Percentiles rank a stretch among this genome's conserved stretches.
Conservation (phyloP, 2,888 invertebrate genomes). For the Polietes domitor region DNA sequence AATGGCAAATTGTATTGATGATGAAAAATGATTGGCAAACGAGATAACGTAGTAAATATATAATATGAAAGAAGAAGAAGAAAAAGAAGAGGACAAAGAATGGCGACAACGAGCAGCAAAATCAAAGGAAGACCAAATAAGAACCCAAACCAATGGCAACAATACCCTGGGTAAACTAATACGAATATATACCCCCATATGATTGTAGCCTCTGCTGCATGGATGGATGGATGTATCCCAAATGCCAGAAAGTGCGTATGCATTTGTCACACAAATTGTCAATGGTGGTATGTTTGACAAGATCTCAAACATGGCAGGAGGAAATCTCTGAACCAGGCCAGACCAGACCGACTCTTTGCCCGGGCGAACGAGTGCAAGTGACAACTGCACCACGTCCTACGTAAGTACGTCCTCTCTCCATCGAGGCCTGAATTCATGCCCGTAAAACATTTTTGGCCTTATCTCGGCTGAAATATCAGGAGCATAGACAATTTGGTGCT, state of each 20-base stretch:
- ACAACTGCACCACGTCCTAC: slow-evolving; percentile 49
- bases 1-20: slow-evolving; percentile 65
- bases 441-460: slow-evolving; percentile 48
- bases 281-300: slow-evolving; percentile 40
- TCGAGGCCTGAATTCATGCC: slow-evolving; percentile 29
- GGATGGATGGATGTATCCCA: background rate
- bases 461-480: slow-evolving; percentile 59
- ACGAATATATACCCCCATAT: slow-evolving; percentile 21
- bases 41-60: slow-evolving; percentile 62
- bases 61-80: background rate
- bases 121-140: slow-evolving; percentile 25
- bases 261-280: slow-evolving; percentile 65
- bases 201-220: background rate
- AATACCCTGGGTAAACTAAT: slow-evolving; percentile 1
- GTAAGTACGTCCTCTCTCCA: background rate
- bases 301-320: slow-evolving; percentile 17
- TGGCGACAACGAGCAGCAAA: slow-evolving; percentile 30
- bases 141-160: background rate
- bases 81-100: background rate
- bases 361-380: background rate
- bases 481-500: slow-evolving; percentile 38
- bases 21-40: slow-evolving; percentile 65
- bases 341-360: background rate
- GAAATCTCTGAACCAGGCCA: slow-evolving; percentile 16
- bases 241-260: slow-evolving; percentile 60